Base-by-base conservation (phyloP, 2,797 vertebrate species). In the Caiman crocodilus region DNA sequence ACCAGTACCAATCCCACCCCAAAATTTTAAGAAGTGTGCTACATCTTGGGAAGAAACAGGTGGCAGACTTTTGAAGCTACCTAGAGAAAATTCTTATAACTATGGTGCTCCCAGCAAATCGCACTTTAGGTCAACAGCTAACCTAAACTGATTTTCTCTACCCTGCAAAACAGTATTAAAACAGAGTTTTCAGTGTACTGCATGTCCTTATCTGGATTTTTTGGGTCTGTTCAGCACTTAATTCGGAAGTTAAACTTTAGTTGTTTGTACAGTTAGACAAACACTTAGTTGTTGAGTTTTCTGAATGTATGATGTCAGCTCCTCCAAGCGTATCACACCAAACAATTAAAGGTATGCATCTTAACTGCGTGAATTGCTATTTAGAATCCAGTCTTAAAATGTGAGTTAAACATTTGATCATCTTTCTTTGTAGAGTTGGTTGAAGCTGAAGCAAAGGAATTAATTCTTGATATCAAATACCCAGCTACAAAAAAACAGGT, bases 401-500 rank as follows among this genome's bases (percentile, higher is more conserved):
- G 61, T 1, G 25, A 90, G 28, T 81, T 81, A 60, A 91, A 90
- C 56, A 79, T 15, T 7, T 90, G 21, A 32, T 84, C 84, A n/a
- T 95, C 92, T 96, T 87, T 96, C 14, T 89, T 96, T 96, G 65
- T 96, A 99, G 99, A 98, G 93, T 82, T 98, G 91, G 94, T 99
- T 96, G 99, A 99, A 97, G 97, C 88, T 4, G 99, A 99, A 97
- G 98, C 98, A 90, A 98, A 98, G 97, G 98, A 97, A 69, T 96
- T 98, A 89, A 97, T 99, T 96, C 97, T 99, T 94, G 99, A 99
- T 89, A 99, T 99, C 96, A 99, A 99, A 97, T 99, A 99, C 88
- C 99, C 99, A 50, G 99, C 98, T 84, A 98, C 99, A 90, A 99
- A 99, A 97, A 99, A 99, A 96, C 99, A 99, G 98, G 99, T 99